phyloP scores from a whole-genome alignment of 2,888 invertebrate genomes.

The Lamproptera curius region DNA sequence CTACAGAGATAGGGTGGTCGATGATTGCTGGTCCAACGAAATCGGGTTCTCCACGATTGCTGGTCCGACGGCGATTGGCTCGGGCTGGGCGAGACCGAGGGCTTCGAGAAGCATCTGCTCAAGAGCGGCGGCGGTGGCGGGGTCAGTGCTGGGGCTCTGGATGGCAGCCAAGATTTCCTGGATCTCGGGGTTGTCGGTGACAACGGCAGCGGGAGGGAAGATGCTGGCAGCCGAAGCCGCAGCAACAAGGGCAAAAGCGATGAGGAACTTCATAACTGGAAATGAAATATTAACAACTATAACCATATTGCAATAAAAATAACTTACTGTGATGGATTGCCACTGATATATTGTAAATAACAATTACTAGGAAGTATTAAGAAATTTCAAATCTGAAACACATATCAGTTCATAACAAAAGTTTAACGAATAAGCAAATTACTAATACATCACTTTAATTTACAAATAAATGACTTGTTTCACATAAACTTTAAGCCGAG shows the following conservation, averaged over 20 bases:
- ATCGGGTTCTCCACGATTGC: conserved; percentile 26
- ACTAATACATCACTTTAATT: too few relatives aligned
- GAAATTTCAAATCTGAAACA: too few relatives aligned
- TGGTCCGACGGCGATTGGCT: conserved; percentile 29
- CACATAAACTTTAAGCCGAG: too few relatives aligned
- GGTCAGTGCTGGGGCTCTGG: conserved; percentile 34
- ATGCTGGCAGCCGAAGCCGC: conserved; percentile 24
- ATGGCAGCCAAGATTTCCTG: conserved; percentile 47
- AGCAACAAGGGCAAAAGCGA: conserved; percentile 43
- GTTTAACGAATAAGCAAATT: too few relatives aligned
- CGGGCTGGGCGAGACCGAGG: conserved; percentile 27
- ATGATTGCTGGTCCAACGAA: conserved; percentile 19
- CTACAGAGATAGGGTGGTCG: conserved; percentile 36
- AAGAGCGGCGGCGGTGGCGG: conserved; percentile 30
- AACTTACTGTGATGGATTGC: too few relatives aligned
- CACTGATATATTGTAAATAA: too few relatives aligned
- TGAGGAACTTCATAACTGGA: conserved; percentile 49
- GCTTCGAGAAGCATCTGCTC: conserved; percentile 29
- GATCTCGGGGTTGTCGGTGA: conserved; percentile 36
- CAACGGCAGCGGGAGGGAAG: conserved; percentile 26
- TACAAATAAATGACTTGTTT: too few relatives aligned
- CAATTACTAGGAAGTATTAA: too few relatives aligned
- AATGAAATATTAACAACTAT: too few relatives aligned
- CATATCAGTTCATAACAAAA: too few relatives aligned
- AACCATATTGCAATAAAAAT: too few relatives aligned